Percentiles rank a stretch among this genome's conserved stretches.
phyloP scores from a whole-genome alignment of 1,140 invertebrate genomes.

The Drosophila nikananu region DNA sequence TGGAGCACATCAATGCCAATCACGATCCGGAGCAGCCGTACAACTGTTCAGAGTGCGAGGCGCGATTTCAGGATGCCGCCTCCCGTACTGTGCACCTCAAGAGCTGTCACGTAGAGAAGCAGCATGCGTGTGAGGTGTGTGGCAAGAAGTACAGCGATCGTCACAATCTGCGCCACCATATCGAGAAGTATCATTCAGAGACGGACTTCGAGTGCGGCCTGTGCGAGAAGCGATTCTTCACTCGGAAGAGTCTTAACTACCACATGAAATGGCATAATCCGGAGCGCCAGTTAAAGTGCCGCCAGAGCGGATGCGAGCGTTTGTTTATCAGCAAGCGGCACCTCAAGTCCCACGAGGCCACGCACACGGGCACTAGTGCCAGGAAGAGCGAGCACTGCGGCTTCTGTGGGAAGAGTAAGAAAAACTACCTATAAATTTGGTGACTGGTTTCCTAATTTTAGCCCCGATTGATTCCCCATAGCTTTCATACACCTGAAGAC shows the following conservation, averaged over 20 bases:
- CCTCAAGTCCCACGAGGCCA: constrained; percentile 75
- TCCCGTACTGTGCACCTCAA: constrained; percentile 79
- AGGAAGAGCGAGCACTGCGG: constrained; percentile 73
- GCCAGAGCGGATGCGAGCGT: constrained; percentile 70
- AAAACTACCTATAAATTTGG: not conserved
- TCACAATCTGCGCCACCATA: constrained; percentile 75
- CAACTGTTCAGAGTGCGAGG: constrained; percentile 73
- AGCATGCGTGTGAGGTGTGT: constrained; percentile 67
- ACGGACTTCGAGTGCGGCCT: constrained; percentile 77
- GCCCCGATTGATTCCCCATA: constrained; percentile 6
- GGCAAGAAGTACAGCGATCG: constrained; percentile 81
- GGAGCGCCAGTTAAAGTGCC: constrained; percentile 69
- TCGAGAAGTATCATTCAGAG: constrained; percentile 81
- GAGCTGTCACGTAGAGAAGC: constrained; percentile 68
- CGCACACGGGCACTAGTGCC: constrained; percentile 65
- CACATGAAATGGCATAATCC: constrained; percentile 84
- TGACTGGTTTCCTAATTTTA: not conserved
- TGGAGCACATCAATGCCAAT: constrained; percentile 68
- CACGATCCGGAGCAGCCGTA: constrained; percentile 74
- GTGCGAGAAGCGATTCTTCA: constrained; percentile 78
- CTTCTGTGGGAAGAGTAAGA: constrained; percentile 74
- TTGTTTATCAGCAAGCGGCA: constrained; percentile 79
- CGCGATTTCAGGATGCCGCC: constrained; percentile 75
- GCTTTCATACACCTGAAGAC: constrained; percentile 81
- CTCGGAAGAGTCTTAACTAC: constrained; percentile 78